Percentiles rank a stretch among this genome's conserved stretches.
Evolutionary conservation across 1,140 invertebrate species (phyloP).

Genomic region (Leptopilina clavipes): DNA sequence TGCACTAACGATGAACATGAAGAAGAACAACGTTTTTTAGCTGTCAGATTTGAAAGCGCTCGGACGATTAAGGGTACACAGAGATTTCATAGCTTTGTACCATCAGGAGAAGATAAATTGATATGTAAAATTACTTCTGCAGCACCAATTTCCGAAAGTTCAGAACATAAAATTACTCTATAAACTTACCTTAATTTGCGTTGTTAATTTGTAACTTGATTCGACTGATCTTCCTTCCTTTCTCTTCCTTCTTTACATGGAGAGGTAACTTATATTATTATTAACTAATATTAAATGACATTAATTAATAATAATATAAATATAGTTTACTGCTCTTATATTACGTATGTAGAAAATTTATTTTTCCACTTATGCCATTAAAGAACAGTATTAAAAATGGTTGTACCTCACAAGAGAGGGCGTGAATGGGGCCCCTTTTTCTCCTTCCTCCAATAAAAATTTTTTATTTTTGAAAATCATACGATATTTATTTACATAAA

Average conservation of each 20-base stretch:
- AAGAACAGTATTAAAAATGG: not conserved
- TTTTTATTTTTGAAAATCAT: not conserved
- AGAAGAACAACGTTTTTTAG: too few relatives aligned
- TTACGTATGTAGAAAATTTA: not conserved
- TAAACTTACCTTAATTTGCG: not conserved
- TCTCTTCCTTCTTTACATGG: not conserved
- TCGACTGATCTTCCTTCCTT: not conserved
- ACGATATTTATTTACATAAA: too few relatives aligned
- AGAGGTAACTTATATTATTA: not conserved
- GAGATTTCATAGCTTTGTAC: conserved; percentile 26
- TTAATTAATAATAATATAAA: too few relatives aligned
- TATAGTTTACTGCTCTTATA: not conserved
- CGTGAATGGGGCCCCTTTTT: not conserved
- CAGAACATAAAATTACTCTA: too few relatives aligned
- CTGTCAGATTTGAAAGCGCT: too few relatives aligned
- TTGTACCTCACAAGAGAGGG: conserved; percentile 1
- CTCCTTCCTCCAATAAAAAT: not conserved
- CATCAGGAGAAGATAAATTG: conserved; percentile 12
- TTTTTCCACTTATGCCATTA: not conserved
- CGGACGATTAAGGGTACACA: not conserved
- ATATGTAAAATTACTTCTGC: not conserved
- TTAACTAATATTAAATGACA: too few relatives aligned
- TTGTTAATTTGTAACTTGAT: not conserved
- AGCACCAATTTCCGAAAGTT: too few relatives aligned
- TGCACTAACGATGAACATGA: too few relatives aligned